Percentiles rank a stretch among this genome's conserved stretches.
phyloP scores from a whole-genome alignment of 1,140 invertebrate species.

The Drosophila tani region DNA sequence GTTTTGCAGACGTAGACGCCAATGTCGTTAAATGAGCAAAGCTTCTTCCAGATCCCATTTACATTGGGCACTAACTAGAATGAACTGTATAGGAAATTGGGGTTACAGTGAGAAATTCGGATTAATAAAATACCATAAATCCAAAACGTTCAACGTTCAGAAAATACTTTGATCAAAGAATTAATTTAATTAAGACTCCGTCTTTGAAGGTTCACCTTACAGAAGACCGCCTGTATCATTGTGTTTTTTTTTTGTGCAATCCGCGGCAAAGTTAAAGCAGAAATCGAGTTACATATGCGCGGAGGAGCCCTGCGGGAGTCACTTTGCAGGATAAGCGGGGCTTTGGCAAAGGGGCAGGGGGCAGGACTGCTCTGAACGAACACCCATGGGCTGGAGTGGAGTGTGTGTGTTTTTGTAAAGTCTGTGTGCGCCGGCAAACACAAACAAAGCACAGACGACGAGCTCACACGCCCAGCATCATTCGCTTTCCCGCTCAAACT shows the following conservation, averaged over 20 bases:
- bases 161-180: neutral
- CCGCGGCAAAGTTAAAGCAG: constrained; percentile 78
- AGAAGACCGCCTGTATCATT: constrained; percentile 14
- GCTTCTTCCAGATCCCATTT: constrained; percentile 33
- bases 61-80: constrained; percentile 1
- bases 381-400: constrained; percentile 57
- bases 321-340: constrained; percentile 19
- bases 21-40: constrained; percentile 80
- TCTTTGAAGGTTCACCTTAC: neutral
- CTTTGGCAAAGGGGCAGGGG: constrained; percentile 9
- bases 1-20: constrained; percentile 80
- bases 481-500: constrained; percentile 36
- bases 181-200: neutral
- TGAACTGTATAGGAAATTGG: neutral
- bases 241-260: constrained; percentile 47
- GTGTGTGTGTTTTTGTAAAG: constrained; percentile 51
- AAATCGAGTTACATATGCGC: constrained; percentile 74
- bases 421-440: constrained; percentile 22
- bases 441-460: constrained; percentile 35
- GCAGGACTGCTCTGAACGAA: constrained; percentile 17
- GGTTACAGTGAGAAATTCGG: neutral
- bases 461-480: constrained; percentile 38
- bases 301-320: constrained; percentile 73
- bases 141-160: neutral
- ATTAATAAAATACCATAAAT: neutral